phyloP scores from a whole-genome alignment of 2,888 invertebrate species.

The Pollenia angustigena region DNA sequence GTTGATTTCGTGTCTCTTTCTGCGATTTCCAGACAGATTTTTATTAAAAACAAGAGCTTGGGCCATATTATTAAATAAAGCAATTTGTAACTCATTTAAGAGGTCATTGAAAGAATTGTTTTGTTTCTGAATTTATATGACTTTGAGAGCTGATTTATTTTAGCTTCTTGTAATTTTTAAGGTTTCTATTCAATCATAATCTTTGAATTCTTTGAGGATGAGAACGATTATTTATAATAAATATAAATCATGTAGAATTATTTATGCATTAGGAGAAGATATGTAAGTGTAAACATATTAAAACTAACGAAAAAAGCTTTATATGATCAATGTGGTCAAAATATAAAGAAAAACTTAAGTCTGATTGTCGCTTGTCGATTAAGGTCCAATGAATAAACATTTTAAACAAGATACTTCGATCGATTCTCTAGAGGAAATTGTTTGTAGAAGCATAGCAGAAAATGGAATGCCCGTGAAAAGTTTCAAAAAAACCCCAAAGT shows the following conservation, averaged over 20 bases:
- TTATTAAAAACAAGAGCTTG: conserved; percentile 21
- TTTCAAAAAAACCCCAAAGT: too few relatives aligned
- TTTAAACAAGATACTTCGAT: too few relatives aligned
- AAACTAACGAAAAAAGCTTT: too few relatives aligned
- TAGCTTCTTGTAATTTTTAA: conserved; percentile 16
- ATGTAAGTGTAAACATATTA: background rate
- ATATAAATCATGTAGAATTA: conserved; percentile 30
- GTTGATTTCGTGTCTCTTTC: background rate
- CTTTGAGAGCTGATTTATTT: conserved; percentile 16
- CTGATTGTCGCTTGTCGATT: too few relatives aligned
- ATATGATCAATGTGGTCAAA: too few relatives aligned
- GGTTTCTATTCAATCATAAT: conserved; percentile 18
- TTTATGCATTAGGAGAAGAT: background rate
- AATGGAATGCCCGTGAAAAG: too few relatives aligned
- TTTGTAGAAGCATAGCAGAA: too few relatives aligned
- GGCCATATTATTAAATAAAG: conserved; percentile 36
- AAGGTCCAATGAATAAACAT: too few relatives aligned
- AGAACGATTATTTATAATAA: conserved; percentile 19
- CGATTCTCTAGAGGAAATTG: too few relatives aligned
- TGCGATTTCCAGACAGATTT: conserved; percentile 16
- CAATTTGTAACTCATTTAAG: conserved; percentile 41
- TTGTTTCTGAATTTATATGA: conserved; percentile 9
- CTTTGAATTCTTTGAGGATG: background rate
- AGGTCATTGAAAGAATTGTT: conserved; percentile 50
- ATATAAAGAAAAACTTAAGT: too few relatives aligned